Evolutionary conservation across 2,797 vertebrate genomes (phyloP).

Genomic region (Myotis daubentonii): DNA sequence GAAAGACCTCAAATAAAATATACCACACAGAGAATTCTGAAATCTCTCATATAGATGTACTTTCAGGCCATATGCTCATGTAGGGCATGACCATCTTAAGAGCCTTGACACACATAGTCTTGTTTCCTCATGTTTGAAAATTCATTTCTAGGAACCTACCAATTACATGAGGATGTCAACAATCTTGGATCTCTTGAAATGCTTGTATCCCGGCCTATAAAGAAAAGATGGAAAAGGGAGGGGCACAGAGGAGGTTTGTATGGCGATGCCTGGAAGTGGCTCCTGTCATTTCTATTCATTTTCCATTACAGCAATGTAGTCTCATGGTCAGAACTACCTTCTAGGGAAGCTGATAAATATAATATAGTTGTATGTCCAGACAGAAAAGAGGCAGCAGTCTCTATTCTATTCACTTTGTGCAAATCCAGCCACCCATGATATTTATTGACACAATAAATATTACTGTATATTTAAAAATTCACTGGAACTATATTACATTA

Average conservation of each 20-base stretch:
- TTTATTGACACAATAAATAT: not conserved
- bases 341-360: not conserved
- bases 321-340: not conserved
- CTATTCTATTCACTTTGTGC: not conserved
- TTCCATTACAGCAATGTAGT: not conserved
- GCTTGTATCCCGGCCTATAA: not conserved
- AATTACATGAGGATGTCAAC: not conserved
- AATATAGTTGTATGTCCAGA: not conserved
- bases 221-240: not conserved
- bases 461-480: not conserved
- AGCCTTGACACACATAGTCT: not conserved
- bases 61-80: too few relatives aligned
- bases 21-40: not conserved
- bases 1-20: not conserved
- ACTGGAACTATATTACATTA: not conserved
- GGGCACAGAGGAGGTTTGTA: not conserved
- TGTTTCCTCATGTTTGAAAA: not conserved
- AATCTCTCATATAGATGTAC: not conserved
- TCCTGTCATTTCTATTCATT: not conserved
- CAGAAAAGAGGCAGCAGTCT: not conserved
- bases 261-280: not conserved
- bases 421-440: not conserved
- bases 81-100: not conserved
- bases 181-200: not conserved
- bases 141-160: not conserved